Evolutionary conservation across 2,113 vertebrate genomes (phyloP), one percentile per base, ranked within the genome.

Genomic region (Pungitius pungitius): DNA sequence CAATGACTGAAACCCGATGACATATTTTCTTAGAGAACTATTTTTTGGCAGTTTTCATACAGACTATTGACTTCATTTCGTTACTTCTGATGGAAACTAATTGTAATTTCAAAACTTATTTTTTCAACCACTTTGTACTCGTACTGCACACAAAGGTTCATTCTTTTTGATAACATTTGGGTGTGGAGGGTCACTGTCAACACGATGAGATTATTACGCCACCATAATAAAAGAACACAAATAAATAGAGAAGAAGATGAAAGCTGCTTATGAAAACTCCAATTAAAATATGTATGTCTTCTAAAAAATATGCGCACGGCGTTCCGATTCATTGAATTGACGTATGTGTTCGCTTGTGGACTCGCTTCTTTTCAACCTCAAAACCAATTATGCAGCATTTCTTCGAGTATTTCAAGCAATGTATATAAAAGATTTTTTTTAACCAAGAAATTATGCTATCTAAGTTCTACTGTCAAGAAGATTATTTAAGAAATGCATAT

Each of bases 241-340:
- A 84, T 63, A 43, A 57, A 43, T 49, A 78, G 43, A 62, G 56
- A 75, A 64, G 22, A 20, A 75, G 67, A 87, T 83, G 80, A 89
- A 86, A 88, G 82, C 62, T 18, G 40, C 66, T 69, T 87, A 80
- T 72, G 65, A 81, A 71, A 80, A 68, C 49, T 80, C 90, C 82
- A 92, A 89, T 93, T 93, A 92, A 88, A 88, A 87, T 71, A 81
- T 87, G 75, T 86, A 69, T 81, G 83, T 84, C 79, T 90, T 89
- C 91, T 81, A 91, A 91, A 91, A 91, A 30, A 79, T 40, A 14
- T 69, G 42, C 7, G 12, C 79, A 54, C 7, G 54, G 75, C 83
- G 88, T 90, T 92, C 83, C 80, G 87, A 85, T 87, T 91, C 84
- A 91, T 91, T 90, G 89, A 85, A 85, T 14, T 54, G 57, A 74